Evolutionary conservation across 2,797 vertebrate species (phyloP), one percentile per base, ranked within the genome.

Genomic region (Typhlichthys subterraneus): DNA sequence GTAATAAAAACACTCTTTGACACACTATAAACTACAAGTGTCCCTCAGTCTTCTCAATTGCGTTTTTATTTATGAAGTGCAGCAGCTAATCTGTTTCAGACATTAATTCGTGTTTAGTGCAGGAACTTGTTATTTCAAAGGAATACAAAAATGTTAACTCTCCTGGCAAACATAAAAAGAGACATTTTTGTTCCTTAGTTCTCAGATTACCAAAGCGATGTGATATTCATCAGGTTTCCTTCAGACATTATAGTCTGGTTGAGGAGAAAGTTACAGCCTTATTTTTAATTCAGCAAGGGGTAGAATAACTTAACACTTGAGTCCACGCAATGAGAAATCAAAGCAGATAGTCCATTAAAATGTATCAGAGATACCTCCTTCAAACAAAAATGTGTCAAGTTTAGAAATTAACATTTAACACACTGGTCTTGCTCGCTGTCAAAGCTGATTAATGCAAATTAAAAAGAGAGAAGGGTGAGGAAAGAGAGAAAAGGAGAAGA

Each of bases 391-490:
- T 89, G 65, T 81, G 86, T 88, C 80, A 82, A 23, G 69, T 67
- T 72, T 85, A 74, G 80, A 86, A 87, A 80, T 75, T 81, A 71
- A 75, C 71, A 82, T 85, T 82, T 79, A 87, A 81, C 69, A 76
- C 63, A 74, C 69, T 70, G 47, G 65, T 81, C 75, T 83, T 8
- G 29, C 68, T 73, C 65, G 70, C 79, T 87, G 83, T 87, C 80
- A 84, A 61, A 81, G 69, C 77, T 86, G 84, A 87, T 88, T 84
- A 80, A 88, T 85, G 72, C 51, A 65, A 75, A 69, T 47, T 4
- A 67, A 75, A 77, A 54, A 58, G 23, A 70, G 61, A 49, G 61
- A 73, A 46, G 56, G 46, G 15, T 17, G 38, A 45, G 56, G 53
- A 38, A 12, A 38, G 53, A 45, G 50, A 45, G 15, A 50, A 53